Evolutionary conservation across 2,888 invertebrate genomes (phyloP).

Genomic region (Drosophila parthenogenetica): DNA sequence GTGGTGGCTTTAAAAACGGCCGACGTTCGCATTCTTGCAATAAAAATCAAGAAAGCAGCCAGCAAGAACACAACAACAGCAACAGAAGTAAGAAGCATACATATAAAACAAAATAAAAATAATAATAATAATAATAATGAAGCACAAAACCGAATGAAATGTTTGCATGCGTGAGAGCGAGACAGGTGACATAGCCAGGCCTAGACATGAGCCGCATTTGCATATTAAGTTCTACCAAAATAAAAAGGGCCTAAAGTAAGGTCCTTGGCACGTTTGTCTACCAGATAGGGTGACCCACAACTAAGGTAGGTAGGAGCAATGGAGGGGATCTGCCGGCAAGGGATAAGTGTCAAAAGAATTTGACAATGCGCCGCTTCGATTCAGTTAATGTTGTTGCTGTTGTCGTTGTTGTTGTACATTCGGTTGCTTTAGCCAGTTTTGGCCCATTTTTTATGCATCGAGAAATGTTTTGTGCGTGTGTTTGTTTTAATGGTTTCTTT

Average conservation of each 20-base stretch:
- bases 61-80: slow-evolving; percentile 51
- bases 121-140: slow-evolving; percentile 69
- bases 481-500: slow-evolving; percentile 71
- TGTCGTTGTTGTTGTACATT: slow-evolving; percentile 34
- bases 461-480: slow-evolving; percentile 62
- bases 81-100: slow-evolving; percentile 32
- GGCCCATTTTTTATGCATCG: slow-evolving; percentile 71
- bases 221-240: slow-evolving; percentile 55
- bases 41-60: slow-evolving; percentile 78
- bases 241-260: slow-evolving; percentile 15
- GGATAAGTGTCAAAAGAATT: slow-evolving; percentile 83
- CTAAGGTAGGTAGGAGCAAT: background rate
- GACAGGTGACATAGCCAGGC: slow-evolving; percentile 69
- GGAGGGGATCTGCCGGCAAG: slow-evolving; percentile 46
- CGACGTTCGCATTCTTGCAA: slow-evolving; percentile 80
- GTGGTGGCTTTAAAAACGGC: slow-evolving; percentile 80
- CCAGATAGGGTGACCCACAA: slow-evolving; percentile 9
- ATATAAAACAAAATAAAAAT: slow-evolving; percentile 75
- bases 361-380: slow-evolving; percentile 70
- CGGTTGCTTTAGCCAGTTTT: slow-evolving; percentile 16
- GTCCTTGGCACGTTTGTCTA: slow-evolving; percentile 25
- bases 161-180: slow-evolving; percentile 58
- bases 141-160: slow-evolving; percentile 58
- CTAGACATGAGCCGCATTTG: slow-evolving; percentile 66
- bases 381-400: slow-evolving; percentile 43